Conservation (phyloP, 2,797 vertebrate species). For the Gambusia yucatana region DNA sequence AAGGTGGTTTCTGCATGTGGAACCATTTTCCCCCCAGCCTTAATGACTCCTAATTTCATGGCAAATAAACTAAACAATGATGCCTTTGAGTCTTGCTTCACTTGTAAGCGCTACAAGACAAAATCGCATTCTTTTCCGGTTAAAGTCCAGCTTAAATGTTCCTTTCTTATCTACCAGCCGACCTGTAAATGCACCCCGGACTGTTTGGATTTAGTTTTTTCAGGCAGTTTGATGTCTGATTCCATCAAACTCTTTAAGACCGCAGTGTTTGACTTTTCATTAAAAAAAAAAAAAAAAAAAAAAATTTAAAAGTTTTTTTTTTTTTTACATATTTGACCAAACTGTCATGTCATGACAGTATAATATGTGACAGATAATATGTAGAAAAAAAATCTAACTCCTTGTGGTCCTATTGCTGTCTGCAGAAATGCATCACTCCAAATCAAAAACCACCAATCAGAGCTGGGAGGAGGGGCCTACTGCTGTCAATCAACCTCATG, state of each 20-base stretch:
- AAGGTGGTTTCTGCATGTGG: slow-evolving; percentile 71
- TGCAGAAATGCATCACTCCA: too few species aligned
- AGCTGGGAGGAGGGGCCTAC: too few species aligned
- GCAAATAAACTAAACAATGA: slow-evolving; percentile 74
- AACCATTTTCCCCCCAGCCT: slow-evolving; percentile 57
- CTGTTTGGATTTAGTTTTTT: slow-evolving; percentile 26
- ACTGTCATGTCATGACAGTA: too few species aligned
- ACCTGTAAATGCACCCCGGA: slow-evolving; percentile 49
- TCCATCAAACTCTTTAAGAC: background rate
- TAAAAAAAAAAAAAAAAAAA: too few species aligned
- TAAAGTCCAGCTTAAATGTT: slow-evolving; percentile 58
- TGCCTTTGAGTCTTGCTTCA: slow-evolving; percentile 73
- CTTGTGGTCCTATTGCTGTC: too few species aligned
- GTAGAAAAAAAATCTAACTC: too few species aligned
- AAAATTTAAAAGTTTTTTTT: too few species aligned
- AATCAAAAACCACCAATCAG: too few species aligned
- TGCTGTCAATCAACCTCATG: too few species aligned
- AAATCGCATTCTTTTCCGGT: slow-evolving; percentile 68
- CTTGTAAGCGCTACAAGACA: slow-evolving; percentile 58
- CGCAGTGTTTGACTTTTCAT: too few species aligned
- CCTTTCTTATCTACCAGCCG: slow-evolving; percentile 64
- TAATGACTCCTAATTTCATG: slow-evolving; percentile 81
- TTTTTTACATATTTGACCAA: too few species aligned
- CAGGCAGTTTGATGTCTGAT: slow-evolving; percentile 13
- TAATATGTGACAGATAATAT: too few species aligned